Conservation (phyloP, 2,113 vertebrate genomes). For the Odobenus rosmarus region DNA sequence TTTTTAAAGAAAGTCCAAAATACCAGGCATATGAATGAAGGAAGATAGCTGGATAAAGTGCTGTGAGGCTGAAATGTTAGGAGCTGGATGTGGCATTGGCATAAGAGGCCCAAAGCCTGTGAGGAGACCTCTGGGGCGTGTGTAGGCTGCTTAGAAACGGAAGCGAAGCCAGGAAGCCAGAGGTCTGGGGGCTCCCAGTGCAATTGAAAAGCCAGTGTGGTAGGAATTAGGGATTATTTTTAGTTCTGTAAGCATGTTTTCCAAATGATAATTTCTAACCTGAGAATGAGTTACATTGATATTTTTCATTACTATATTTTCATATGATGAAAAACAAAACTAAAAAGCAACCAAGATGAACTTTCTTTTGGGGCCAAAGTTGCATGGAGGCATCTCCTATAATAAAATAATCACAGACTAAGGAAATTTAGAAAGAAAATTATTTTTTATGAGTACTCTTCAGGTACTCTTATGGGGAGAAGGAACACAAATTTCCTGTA, state of each 20-base stretch:
- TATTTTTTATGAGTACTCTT: background rate
- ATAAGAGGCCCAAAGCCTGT: background rate
- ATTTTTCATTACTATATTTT: background rate
- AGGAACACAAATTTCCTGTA: background rate
- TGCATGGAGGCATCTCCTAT: background rate
- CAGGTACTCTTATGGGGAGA: background rate
- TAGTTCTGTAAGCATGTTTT: background rate
- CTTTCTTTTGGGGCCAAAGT: background rate
- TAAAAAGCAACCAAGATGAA: background rate
- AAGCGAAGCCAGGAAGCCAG: no score
- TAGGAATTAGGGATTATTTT: background rate
- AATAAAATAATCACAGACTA: background rate
- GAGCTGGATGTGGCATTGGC: background rate
- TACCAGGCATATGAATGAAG: background rate
- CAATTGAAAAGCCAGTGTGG: background rate
- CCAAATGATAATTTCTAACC: background rate
- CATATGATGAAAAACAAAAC: background rate
- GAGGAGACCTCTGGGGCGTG: no score
- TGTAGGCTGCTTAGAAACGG: background rate
- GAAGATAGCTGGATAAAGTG: background rate
- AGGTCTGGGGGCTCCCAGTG: no score
- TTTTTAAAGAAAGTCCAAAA: background rate
- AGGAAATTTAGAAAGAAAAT: background rate
- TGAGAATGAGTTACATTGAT: background rate
- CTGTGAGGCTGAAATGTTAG: background rate